A percentile compares a stretch with the other conserved stretches of the same genome.
phyloP scores from a whole-genome alignment of 64 coral and sea anemone species.

The Cladopsammia gracilis region DNA sequence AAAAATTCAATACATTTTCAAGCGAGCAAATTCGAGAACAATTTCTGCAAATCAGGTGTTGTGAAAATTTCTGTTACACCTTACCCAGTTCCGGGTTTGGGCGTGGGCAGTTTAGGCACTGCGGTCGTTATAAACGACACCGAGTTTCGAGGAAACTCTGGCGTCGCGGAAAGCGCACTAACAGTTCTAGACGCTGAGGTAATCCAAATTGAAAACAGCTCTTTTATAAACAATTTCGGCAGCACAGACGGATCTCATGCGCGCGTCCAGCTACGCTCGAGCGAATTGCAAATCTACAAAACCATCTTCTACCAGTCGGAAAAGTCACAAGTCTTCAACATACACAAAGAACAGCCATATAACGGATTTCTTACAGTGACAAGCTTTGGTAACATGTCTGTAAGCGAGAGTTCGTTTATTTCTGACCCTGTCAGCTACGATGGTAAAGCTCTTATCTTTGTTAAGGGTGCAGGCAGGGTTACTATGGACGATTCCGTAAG shows the following conservation, averaged over 20 bases:
- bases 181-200: background rate
- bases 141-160: constrained; percentile 3
- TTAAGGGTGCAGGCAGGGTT: background rate
- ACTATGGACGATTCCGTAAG: background rate
- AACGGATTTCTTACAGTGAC: constrained; percentile 39
- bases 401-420: constrained; percentile 12
- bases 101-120: background rate
- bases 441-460: background rate
- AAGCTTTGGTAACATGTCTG: background rate
- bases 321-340: background rate
- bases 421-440: background rate
- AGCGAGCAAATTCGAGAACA: background rate
- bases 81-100: no score
- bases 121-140: background rate
- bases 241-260: constrained; percentile 9
- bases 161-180: background rate
- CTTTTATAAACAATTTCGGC: constrained; percentile 51
- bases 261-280: background rate
- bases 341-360: background rate
- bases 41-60: constrained; percentile 30
- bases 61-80: background rate
- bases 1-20: background rate
- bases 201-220: constrained; percentile 1
- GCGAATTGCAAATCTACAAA: background rate
- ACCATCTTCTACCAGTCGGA: constrained; percentile 14